phyloP scores from a whole-genome alignment of 2,888 invertebrate genomes.

The Andrena hattorfiana region DNA sequence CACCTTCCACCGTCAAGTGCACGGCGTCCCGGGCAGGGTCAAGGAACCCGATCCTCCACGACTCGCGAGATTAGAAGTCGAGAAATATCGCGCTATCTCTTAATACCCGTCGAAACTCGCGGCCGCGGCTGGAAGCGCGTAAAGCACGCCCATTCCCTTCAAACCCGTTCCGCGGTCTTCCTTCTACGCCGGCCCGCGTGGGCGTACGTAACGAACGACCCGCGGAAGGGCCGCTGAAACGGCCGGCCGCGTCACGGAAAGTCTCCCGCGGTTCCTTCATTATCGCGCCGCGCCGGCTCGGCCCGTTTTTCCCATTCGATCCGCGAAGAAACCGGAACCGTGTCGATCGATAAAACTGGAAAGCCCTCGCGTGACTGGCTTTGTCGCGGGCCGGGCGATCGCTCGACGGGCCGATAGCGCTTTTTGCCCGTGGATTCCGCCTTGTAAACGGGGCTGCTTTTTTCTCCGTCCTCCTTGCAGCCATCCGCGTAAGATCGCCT shows the following conservation, averaged over 20 bases:
- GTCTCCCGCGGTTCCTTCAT: conserved; percentile 20
- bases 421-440: too few species aligned
- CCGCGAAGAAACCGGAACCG: conserved; percentile 27
- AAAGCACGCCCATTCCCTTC: conserved; percentile 16
- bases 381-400: background rate
- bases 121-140: conserved; percentile 19
- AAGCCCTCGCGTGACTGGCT: background rate
- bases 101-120: conserved; percentile 51
- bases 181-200: conserved; percentile 38
- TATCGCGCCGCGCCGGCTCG: background rate
- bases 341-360: background rate
- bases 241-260: conserved; percentile 1
- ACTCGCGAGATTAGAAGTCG: conserved; percentile 40
- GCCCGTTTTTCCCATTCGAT: conserved; percentile 1
- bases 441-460: too few species aligned
- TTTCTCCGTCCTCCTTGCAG: too few species aligned
- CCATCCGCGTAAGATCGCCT: too few species aligned
- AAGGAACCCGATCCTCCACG: conserved; percentile 51
- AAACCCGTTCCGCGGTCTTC: conserved; percentile 30
- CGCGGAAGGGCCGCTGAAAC: conserved; percentile 41
- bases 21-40: conserved; percentile 38
- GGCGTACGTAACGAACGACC: conserved; percentile 58
- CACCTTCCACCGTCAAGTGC: conserved; percentile 58
- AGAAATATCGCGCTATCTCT: conserved; percentile 50
- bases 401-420: too few species aligned